Conservation (phyloP, 2,888 invertebrate genomes). For the Dinocampus coccinellae region DNA sequence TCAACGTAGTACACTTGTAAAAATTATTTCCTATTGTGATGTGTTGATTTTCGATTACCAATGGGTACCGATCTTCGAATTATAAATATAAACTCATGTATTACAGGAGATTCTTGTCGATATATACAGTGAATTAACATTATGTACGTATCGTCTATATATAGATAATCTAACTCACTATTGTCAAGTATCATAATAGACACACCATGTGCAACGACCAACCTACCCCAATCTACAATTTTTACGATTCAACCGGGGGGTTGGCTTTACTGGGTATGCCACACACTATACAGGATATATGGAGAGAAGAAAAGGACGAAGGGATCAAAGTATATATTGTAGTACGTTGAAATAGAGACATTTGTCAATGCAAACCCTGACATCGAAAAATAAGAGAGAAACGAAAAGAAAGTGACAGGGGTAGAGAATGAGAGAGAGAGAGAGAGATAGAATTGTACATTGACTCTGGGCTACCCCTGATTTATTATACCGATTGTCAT, state of each 20-base stretch:
- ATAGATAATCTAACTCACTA: constrained; percentile 28
- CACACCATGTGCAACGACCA: constrained; percentile 40
- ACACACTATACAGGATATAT: background rate
- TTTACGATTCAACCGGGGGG: constrained; percentile 53
- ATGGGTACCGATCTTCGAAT: background rate
- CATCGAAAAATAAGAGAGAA: constrained; percentile 44
- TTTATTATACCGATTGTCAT: constrained; percentile 65
- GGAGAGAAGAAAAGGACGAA: constrained; percentile 2
- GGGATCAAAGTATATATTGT: constrained; percentile 32
- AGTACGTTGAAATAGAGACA: constrained; percentile 61
- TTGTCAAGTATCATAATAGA: constrained; percentile 25
- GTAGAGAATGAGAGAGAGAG: constrained; percentile 33
- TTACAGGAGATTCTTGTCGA: background rate
- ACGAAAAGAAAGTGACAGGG: no score
- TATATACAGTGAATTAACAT: background rate
- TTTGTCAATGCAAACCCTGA: constrained; percentile 60
- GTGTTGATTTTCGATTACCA: constrained; percentile 2
- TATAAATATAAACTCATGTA: background rate
- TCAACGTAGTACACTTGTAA: background rate
- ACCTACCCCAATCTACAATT: constrained; percentile 53
- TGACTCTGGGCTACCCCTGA: constrained; percentile 56
- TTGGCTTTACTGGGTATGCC: background rate
- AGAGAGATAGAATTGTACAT: constrained; percentile 31
- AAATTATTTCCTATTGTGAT: background rate
- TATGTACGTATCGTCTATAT: background rate